These are phyloP conservation scores for Nasonia longicornis DNA, from an alignment of 1,140 invertebrate species.

Conservation along the genomic window DNA sequence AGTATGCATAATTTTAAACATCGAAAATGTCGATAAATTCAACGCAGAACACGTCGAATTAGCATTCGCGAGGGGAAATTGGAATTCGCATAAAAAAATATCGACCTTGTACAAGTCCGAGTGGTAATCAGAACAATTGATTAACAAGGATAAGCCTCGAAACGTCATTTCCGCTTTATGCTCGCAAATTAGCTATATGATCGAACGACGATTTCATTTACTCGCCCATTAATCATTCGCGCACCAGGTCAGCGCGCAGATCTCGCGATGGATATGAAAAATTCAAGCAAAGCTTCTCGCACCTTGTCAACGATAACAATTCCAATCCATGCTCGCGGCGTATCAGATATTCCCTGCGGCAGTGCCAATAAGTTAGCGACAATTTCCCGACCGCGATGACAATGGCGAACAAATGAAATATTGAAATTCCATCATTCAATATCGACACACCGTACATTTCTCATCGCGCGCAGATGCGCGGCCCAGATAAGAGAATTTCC, in stretches of 20 bases:
- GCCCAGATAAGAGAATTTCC: no score
- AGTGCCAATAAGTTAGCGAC: neutral
- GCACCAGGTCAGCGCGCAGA: no score
- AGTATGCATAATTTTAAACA: neutral
- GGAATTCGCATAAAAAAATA: neutral
- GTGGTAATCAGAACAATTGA: no score
- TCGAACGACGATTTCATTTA: no score
- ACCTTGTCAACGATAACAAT: neutral
- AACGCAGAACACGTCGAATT: no score
- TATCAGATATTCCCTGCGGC: neutral
- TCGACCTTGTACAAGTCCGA: neutral
- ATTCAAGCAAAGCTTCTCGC: neutral
- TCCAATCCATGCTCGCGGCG: neutral
- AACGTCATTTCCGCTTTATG: no score
- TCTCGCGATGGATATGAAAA: neutral
- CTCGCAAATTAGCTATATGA: no score
- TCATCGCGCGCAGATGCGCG: neutral
- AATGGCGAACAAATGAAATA: neutral
- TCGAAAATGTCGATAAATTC: no score
- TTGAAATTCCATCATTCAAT: conserved; percentile 4
- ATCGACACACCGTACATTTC: neutral
- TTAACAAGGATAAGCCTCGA: no score
- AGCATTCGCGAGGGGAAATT: neutral
- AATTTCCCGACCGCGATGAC: neutral
- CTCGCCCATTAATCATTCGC: no score